Base-by-base conservation (phyloP, 2,113 vertebrate genomes). In the Sarotherodon lohbergeri region DNA sequence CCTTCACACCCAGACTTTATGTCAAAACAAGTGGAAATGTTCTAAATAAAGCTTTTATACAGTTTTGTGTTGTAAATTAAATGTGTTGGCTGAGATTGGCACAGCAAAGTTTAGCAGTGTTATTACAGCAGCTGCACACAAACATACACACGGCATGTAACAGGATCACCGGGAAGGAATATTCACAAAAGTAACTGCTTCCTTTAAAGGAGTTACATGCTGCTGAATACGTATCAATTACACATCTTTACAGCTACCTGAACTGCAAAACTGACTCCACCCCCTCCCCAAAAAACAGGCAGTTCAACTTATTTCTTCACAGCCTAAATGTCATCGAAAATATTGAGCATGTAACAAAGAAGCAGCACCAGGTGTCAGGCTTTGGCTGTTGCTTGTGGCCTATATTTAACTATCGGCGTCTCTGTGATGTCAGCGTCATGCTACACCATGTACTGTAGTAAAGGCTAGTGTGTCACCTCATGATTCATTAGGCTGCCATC, bases 401-500 rank as follows among this genome's bases (percentile, higher is more conserved):
- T 93, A 91, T 89, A 90, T 92, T 94, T 92, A 93, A 86, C 90
- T 4, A n/a, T 76, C 17, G 8, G 22, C 50, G 52, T 56, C 81
- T 84, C 29, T 5, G 43, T 90, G 83, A 92, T 84, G 91, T 87
- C 76, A 61, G 82, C 61, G 66, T 87, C 78, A 80, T 86, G 84
- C 89, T 81, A 86, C 90, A 88, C 81, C 86, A 19, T 80, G 89
- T 80, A 32, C 85, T 80, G 80, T 92, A 89, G 94, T 94, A 90
- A 90, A 94, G 89, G 89, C 88, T 91, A 80, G 90, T 76, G 84
- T 89, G 92, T 89, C 91, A 48, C 68, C 86, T 90, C 84, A 82
- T 93, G 91, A 95, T 92, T 93, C 94, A 95, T 91, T 91, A 83
- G 79, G 56, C 86, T 55, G 92, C 93, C 92, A 94, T 95, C 93